Conservation (phyloP, 2,888 invertebrate species). For the Drosophila robusta region DNA sequence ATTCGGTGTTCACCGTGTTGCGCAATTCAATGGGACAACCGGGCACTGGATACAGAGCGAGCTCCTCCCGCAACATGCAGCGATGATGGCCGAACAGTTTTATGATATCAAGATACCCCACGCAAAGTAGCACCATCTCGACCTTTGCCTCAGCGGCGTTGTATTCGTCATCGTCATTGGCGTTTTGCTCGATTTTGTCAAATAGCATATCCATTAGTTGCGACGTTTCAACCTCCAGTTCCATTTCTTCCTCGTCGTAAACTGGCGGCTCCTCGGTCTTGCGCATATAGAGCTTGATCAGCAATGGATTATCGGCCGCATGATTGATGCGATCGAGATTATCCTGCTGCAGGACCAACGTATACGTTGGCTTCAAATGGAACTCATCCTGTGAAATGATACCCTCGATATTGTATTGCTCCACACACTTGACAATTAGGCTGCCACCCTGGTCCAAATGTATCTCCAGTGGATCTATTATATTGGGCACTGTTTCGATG, state of each 20-base stretch:
- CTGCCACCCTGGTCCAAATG: conserved; percentile 64
- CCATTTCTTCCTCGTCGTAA: conserved; percentile 10
- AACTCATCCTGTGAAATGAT: conserved; percentile 64
- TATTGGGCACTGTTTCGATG: conserved; percentile 31
- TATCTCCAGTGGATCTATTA: conserved; percentile 55
- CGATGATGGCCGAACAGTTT: conserved; percentile 61
- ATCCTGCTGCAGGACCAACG: conserved; percentile 76
- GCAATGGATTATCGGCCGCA: conserved; percentile 69
- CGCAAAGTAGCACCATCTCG: conserved; percentile 34
- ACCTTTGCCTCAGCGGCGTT: neutral
- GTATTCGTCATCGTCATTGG: neutral
- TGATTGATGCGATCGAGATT: conserved; percentile 72
- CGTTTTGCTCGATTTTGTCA: neutral
- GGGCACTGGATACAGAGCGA: conserved; percentile 60
- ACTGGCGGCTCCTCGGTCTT: neutral
- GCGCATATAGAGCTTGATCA: conserved; percentile 68
- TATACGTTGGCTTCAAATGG: conserved; percentile 65
- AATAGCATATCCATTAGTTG: conserved; percentile 1
- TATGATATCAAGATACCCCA: conserved; percentile 64
- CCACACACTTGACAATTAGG: conserved; percentile 65
- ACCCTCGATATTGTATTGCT: conserved; percentile 62
- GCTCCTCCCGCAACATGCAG: conserved; percentile 39
- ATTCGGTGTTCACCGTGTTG: conserved; percentile 54
- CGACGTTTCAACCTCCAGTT: conserved; percentile 1
- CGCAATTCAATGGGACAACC: conserved; percentile 45